Percentiles rank a stretch among this genome's conserved stretches.
Conservation (phyloP, 2,888 invertebrate genomes). For the Parnassius mnemosyne region DNA sequence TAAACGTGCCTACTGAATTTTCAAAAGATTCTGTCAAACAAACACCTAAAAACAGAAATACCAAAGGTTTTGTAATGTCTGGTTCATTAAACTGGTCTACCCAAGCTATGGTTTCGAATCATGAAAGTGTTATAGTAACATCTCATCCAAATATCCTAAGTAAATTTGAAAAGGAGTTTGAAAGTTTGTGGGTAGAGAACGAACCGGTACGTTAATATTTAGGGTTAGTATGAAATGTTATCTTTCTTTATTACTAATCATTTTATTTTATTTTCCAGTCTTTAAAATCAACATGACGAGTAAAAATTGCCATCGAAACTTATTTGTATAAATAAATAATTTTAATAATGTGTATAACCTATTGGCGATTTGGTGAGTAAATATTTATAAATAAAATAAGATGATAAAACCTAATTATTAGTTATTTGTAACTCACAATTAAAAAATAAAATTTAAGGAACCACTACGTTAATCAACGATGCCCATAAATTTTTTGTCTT, state of each 20-base stretch:
- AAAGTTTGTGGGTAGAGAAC: slow-evolving; percentile 81
- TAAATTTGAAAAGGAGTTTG: slow-evolving; percentile 81
- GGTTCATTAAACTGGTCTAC: slow-evolving; percentile 90
- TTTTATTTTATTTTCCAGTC: slow-evolving; percentile 47
- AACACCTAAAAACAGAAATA: slow-evolving; percentile 45
- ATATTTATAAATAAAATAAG: no score
- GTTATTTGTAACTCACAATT: no score
- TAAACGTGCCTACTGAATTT: slow-evolving; percentile 61
- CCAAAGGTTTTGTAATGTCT: slow-evolving; percentile 79
- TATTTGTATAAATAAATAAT: no score
- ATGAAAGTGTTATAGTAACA: slow-evolving; percentile 85
- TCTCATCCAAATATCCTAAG: slow-evolving; percentile 76
- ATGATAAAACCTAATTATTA: no score
- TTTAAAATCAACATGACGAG: slow-evolving; percentile 35
- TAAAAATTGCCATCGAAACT: slow-evolving; percentile 5
- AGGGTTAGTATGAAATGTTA: not conserved
- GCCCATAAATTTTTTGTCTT: not conserved
- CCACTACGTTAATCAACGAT: not conserved
- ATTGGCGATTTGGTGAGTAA: no score
- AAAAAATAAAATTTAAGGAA: no score
- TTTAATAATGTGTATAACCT: no score
- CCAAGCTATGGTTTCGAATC: slow-evolving; percentile 85
- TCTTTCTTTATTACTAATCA: not conserved
- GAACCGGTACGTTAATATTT: slow-evolving; percentile 53
- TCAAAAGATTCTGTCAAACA: slow-evolving; percentile 42